Conservation (phyloP, 2,888 invertebrate genomes). For the Eilema sororculum region DNA sequence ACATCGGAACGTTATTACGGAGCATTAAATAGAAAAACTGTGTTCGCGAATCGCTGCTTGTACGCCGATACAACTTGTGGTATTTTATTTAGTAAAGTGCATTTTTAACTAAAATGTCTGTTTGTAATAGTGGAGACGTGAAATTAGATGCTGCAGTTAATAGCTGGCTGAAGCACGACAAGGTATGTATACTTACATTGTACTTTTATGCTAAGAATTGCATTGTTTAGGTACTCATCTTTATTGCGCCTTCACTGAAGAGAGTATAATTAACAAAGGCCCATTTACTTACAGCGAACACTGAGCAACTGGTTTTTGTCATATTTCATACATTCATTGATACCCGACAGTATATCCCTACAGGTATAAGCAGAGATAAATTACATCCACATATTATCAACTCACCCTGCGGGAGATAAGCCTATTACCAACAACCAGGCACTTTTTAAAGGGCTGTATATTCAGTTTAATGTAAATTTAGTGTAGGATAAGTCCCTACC, state of each 20-base stretch:
- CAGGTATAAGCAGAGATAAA: neutral
- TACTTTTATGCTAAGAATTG: neutral
- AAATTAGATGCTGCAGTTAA: slow-evolving; percentile 89
- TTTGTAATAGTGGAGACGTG: slow-evolving; percentile 80
- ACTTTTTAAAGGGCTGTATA: too few relatives aligned
- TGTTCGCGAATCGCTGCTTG: neutral
- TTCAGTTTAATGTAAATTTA: too few relatives aligned
- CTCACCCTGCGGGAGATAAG: too few relatives aligned
- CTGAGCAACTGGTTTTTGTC: neutral
- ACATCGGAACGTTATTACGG: neutral
- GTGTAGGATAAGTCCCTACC: too few relatives aligned
- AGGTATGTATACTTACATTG: slow-evolving; percentile 75
- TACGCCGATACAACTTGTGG: neutral
- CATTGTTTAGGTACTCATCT: neutral
- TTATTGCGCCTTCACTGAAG: neutral
- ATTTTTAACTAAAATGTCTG: slow-evolving; percentile 53
- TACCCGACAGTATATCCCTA: neutral
- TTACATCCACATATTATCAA: neutral
- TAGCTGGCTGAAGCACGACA: slow-evolving; percentile 92
- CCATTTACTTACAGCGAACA: neutral
- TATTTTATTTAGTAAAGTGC: neutral
- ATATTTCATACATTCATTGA: neutral
- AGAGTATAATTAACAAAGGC: neutral
- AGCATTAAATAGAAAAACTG: neutral
- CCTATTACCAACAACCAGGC: too few relatives aligned